Percentiles rank a stretch among this genome's conserved stretches.
phyloP scores from a whole-genome alignment of 2,113 vertebrate genomes.

The Seriola dumerili region DNA sequence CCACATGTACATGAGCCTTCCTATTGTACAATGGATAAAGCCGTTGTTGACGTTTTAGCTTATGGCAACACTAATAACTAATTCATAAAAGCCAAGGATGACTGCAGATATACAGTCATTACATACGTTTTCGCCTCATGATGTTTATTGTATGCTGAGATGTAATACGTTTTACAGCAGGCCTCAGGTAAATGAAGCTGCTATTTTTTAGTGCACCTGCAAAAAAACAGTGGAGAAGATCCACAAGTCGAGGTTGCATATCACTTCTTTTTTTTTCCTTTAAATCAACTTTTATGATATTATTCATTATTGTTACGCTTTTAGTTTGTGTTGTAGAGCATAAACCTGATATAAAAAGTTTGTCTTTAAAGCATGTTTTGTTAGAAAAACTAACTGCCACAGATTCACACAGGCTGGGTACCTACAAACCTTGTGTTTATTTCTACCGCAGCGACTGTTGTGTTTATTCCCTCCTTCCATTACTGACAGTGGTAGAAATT shows the following conservation, averaged over 20 bases:
- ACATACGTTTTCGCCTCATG: not conserved
- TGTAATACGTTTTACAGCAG: conserved; percentile 14
- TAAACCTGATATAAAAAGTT: conserved; percentile 13
- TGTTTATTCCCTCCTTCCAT: conserved; percentile 69
- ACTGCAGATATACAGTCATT: not conserved
- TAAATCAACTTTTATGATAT: not conserved
- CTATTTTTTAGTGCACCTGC: too few species aligned
- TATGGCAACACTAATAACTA: conserved; percentile 2
- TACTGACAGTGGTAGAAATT: conserved; percentile 80
- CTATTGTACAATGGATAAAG: conserved; percentile 46
- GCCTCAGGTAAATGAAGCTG: too few species aligned
- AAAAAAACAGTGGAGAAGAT: not conserved
- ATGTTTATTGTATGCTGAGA: not conserved
- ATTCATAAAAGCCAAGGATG: conserved; percentile 10
- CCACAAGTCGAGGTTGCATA: not conserved
- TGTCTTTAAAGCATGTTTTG: not conserved
- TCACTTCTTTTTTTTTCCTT: not conserved
- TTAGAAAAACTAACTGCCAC: not conserved
- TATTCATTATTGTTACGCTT: not conserved
- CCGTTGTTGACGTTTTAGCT: conserved; percentile 32
- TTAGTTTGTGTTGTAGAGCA: not conserved
- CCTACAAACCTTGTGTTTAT: conserved; percentile 33
- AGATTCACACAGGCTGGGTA: not conserved
- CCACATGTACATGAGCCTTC: conserved; percentile 13
- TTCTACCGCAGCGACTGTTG: conserved; percentile 47